Evolutionary conservation across 2,113 vertebrate species (phyloP).

Genomic region (Anseranas semipalmata): DNA sequence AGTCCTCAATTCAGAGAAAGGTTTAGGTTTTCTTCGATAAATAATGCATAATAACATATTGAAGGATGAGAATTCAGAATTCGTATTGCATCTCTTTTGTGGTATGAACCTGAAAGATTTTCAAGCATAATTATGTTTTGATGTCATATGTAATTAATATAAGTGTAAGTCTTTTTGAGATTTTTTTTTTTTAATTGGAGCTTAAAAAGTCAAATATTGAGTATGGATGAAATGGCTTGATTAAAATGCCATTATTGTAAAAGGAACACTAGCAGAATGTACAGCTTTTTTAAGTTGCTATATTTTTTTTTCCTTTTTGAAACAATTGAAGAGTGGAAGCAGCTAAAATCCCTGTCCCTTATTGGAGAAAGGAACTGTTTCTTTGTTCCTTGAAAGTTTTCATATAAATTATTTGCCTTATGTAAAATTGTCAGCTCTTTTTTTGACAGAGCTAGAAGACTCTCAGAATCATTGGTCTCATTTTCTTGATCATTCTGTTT

Average conservation of each 20-base stretch:
- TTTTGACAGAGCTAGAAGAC: neutral
- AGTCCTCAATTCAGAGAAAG: neutral
- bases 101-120: neutral
- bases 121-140: neutral
- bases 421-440: neutral
- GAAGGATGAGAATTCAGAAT: neutral
- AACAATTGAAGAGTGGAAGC: neutral
- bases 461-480: neutral
- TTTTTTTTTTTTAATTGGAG: neutral
- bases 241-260: neutral
- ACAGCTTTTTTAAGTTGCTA: neutral
- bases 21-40: neutral
- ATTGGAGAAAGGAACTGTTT: neutral
- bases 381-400: neutral
- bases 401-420: neutral
- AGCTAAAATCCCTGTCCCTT: rapidly evolving
- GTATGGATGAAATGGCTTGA: neutral
- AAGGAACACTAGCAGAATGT: neutral
- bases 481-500: neutral
- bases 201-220: neutral
- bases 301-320: neutral
- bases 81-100: neutral
- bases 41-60: neutral
- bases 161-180: neutral
- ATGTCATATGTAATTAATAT: neutral